phyloP scores from a whole-genome alignment of 2,113 vertebrate species.

The Bucco capensis region DNA sequence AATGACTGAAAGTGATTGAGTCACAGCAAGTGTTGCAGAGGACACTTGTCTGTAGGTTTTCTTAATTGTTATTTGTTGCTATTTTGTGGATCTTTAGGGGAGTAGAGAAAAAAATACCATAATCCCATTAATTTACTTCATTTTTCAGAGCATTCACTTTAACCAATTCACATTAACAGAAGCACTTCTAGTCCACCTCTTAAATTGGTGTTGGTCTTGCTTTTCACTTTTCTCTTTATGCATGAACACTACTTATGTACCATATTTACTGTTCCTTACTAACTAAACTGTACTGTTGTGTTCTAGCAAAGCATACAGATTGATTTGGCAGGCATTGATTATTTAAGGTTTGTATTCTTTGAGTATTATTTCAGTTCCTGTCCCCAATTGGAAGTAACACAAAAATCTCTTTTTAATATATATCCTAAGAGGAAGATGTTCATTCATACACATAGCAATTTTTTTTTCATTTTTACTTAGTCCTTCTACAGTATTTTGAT shows the following conservation, averaged over 20 bases:
- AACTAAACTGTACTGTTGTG: neutral
- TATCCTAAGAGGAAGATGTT: neutral
- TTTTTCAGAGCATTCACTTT: neutral
- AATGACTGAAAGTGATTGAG: neutral
- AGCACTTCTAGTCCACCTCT: neutral
- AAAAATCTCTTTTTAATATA: neutral
- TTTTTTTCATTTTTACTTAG: fast-evolving
- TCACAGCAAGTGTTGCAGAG: neutral
- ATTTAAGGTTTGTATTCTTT: neutral
- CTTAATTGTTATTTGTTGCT: neutral
- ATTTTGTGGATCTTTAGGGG: neutral
- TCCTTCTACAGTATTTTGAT: neutral
- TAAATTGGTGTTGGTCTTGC: neutral
- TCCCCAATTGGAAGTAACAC: neutral
- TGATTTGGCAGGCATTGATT: neutral
- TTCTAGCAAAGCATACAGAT: neutral
- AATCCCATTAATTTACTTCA: neutral
- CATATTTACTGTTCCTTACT: neutral
- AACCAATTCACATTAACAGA: neutral
- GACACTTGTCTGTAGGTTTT: neutral
- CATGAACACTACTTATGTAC: fast-evolving
- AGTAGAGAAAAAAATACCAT: neutral
- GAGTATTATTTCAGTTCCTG: neutral
- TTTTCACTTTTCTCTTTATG: neutral
- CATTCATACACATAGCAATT: fast-evolving